Evolutionary conservation across 2,888 invertebrate genomes (phyloP), one percentile per base, ranked within the genome.

Genomic region (Archips crataeganus): DNA sequence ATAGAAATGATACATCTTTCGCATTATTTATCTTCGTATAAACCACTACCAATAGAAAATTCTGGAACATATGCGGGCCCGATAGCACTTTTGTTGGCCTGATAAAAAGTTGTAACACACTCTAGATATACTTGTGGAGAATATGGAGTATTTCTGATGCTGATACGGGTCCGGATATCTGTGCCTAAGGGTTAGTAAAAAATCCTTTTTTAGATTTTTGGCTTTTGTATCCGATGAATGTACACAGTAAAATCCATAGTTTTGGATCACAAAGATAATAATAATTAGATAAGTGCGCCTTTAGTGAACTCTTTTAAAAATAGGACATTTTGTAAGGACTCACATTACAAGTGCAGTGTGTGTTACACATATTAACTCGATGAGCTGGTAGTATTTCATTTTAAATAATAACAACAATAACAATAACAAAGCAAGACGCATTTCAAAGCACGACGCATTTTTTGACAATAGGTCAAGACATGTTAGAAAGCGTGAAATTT

Each of bases 21-120:
- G 6, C 34, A 64, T 45, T 32, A 42, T 32, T 45, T 57, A 42
- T 57, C 32, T 32, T 3, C 42, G 32, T 9, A 67, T 34, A 34
- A 59, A 45, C 42, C 42, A 42, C 57, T 57, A 49, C 9, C 69
- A 15, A 45, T 54, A 57, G 63, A 70, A 70, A 57, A 57, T 57
- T 63, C 34, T 34, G 42, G 54, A 54, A 63, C 54, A 63, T 39
- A 13, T 59, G 57, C 36, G 64, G 70, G 54, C 54, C 34, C 57
- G 47, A 70, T 64, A 62, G 57, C 42, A 62, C 63, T 47, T 62
- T 63, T 70, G 63, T 36, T 70, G 42, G 4, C 15, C 23, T 70
- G 59, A 70, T 70, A 64, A 36, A 64, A 57, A 64, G 45, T 64
- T 64, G 64, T 45, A 57, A 63, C 62, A 42, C 54, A 54, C 45